Evolutionary conservation across 2,113 vertebrate species (phyloP).

Genomic region (Semicossyphus pulcher): DNA sequence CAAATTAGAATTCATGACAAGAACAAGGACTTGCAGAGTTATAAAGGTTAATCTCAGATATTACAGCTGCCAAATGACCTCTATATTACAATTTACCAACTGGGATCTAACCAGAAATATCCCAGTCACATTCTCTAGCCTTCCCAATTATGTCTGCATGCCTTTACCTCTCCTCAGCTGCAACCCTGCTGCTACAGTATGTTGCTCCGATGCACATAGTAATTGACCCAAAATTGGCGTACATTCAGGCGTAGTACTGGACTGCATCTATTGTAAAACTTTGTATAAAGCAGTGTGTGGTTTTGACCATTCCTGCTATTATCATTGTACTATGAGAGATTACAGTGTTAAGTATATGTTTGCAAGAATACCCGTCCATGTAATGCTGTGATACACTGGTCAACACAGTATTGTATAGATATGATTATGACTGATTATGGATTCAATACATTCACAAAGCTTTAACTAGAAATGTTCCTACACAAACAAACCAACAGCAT

Average conservation of each 20-base stretch:
- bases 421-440: too few species aligned
- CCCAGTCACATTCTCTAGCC: conserved; percentile 18
- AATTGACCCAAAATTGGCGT: conserved; percentile 46
- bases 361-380: too few species aligned
- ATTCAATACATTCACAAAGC: too few species aligned
- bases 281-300: neutral
- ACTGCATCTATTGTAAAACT: conserved; percentile 15
- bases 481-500: too few species aligned
- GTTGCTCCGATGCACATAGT: conserved; percentile 37
- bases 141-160: conserved; percentile 50
- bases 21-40: conserved; percentile 3
- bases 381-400: too few species aligned
- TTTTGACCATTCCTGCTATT: neutral
- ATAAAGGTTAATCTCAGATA: conserved; percentile 34
- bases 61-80: conserved; percentile 36
- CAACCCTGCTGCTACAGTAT: conserved; percentile 20
- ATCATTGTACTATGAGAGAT: too few species aligned
- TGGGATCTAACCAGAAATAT: conserved; percentile 40
- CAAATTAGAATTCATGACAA: conserved; percentile 23
- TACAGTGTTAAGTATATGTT: too few species aligned
- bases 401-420: too few species aligned
- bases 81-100: conserved; percentile 28
- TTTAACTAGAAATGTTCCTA: too few species aligned
- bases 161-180: conserved; percentile 34
- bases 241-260: conserved; percentile 2